Conservation (phyloP, 2,888 invertebrate genomes). For the Labia minor region DNA sequence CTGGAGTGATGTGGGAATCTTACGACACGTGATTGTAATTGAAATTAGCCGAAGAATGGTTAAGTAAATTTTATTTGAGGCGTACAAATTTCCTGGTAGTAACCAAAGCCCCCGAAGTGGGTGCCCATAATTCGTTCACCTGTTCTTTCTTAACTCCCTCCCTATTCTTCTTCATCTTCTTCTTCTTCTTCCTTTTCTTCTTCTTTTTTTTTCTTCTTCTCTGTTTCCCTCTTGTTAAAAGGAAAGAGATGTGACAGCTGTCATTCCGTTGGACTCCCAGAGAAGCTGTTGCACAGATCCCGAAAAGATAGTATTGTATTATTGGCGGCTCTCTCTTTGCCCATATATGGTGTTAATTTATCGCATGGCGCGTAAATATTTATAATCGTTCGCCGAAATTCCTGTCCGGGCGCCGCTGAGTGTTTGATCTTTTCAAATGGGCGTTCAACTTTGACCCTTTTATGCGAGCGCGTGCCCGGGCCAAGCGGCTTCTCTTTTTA, state of each 20-base stretch:
- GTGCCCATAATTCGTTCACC: neutral
- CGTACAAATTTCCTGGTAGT: too few relatives aligned
- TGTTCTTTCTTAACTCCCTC: neutral
- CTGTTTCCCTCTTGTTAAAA: neutral
- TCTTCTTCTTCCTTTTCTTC: too few relatives aligned
- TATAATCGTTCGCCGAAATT: conserved; percentile 8
- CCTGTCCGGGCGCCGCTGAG: conserved; percentile 6
- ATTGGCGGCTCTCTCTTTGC: conserved; percentile 6
- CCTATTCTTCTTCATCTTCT: too few relatives aligned
- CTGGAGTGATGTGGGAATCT: too few relatives aligned
- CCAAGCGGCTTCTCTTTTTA: neutral
- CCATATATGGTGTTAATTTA: conserved; percentile 7
- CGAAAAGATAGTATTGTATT: conserved; percentile 9
- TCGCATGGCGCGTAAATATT: conserved; percentile 13
- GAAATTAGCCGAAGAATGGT: too few relatives aligned
- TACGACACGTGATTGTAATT: too few relatives aligned
- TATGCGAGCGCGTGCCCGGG: neutral
- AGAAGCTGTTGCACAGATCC: neutral
- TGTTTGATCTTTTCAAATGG: neutral
- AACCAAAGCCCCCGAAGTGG: too few relatives aligned
- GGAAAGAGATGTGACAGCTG: conserved; percentile 2
- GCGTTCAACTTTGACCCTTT: conserved; percentile 7
- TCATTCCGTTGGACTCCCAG: neutral
- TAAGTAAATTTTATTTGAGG: too few relatives aligned
- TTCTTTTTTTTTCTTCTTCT: too few relatives aligned